Conservation (phyloP, 2,113 vertebrate genomes). For the Muscicapa adusta region DNA sequence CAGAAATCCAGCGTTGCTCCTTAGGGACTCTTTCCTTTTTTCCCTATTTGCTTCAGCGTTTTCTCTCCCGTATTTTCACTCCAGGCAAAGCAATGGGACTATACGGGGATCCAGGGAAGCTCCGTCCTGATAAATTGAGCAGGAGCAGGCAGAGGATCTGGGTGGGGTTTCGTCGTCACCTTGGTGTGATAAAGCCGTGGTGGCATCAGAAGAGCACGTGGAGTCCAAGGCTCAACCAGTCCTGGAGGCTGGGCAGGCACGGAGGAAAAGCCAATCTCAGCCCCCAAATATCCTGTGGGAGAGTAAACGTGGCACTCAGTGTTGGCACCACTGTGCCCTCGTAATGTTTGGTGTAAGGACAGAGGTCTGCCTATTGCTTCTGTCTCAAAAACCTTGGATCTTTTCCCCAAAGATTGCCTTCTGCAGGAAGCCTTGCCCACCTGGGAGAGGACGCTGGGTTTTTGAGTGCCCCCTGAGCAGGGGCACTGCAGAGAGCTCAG, state of each 20-base stretch:
- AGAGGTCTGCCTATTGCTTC: neutral
- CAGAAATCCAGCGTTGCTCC: neutral
- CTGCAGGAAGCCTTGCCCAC: neutral
- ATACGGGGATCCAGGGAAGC: neutral
- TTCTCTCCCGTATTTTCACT: neutral
- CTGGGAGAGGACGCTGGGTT: neutral
- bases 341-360: neutral
- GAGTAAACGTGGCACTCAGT: neutral
- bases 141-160: neutral
- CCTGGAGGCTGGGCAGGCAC: neutral
- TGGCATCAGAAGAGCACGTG: fast-evolving
- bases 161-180: neutral
- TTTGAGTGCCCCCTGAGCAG: neutral
- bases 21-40: neutral
- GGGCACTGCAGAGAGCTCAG: neutral
- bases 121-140: neutral
- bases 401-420: neutral
- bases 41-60: neutral
- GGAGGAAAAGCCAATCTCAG: neutral
- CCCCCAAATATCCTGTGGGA: neutral
- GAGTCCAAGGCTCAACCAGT: neutral
- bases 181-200: neutral
- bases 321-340: neutral
- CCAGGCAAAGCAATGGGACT: neutral
- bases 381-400: neutral